Evolutionary conservation across 2,797 vertebrate species (phyloP), one percentile per base, ranked within the genome.

Genomic region (Menidia menidia): DNA sequence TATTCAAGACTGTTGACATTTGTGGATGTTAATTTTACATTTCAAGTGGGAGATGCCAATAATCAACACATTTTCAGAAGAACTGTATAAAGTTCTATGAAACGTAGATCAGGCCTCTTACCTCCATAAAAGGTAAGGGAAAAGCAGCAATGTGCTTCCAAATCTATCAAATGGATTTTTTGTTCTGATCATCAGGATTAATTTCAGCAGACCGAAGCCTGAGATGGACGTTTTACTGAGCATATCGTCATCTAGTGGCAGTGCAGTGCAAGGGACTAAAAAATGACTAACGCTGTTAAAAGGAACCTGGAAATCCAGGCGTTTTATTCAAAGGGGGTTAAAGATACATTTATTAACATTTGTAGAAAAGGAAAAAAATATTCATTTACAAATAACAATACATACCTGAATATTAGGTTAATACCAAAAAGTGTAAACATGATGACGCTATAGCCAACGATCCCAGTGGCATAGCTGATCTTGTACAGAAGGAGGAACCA

Each of bases 401-500:
- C 96, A 92, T 89, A 99, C 98, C 97, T 96, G 94, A 99, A 98
- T 87, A 99, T 85, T 53, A 99, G 88, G 81, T 99, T 98, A 77
- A 99, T 95, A 69, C 98, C 97, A 82, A 99, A 99, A 66, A 99
- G 96, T 2, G 98, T 99, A 87, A 99, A 98, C 98, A 99, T 99
- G 74, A 99, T 96, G 4, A 97, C 96, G 75, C 93, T 94, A 87
- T 99, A 99, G 62, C 98, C 98, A 64, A 97, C 91, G 1, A 99
- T 99, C 25, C 98, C 98, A 0, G 95, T 98, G 74, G 95, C 96
- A 35, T 99, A 99, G 89, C 98, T 99, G 88, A 99, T 96, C 91
- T 99, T 99, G 93, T 99, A 99, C 80, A 99, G 95, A 0, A 99
- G 94, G 8, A 99, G 95, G 82, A 99, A 99, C 98, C 98, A 99